Evolutionary conservation across 2,797 vertebrate genomes (phyloP), one percentile per base, ranked within the genome.

Genomic region (Peromyscus attwateri): DNA sequence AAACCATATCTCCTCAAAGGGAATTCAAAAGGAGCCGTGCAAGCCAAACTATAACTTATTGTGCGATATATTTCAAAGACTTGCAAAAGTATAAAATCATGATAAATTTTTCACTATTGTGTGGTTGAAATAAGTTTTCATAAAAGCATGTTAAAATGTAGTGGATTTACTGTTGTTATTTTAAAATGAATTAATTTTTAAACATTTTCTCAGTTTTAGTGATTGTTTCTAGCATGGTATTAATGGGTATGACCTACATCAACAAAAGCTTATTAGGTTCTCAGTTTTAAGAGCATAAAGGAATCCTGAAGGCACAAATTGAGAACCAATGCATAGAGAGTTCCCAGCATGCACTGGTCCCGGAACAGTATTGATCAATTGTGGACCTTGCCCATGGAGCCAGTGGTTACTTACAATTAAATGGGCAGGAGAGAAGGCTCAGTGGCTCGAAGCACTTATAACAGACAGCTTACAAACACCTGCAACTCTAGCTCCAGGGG

Each of bases 11-110:
- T 55, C 85, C 75, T 87, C 89, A 87, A 87, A 85, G 64, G 66
- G 71, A 93, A 83, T 70, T 70, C 27, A 34, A 89, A 85, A 80
- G 29, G 57, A 83, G 34, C 49, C 23, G 55, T 34, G 31, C 84
- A 87, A 95, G 88, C 62, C 73, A 90, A 95, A 79, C 46, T 82
- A 62, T 46, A 85, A 87, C 85, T 60, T 81, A 75, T 91, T 92
- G 92, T 83, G 40, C 12, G 68, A 43, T 75, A 12, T 82, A 87
- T 55, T 66, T 66, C 79, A 96, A 83, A 92, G 60, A 52, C 77
- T 29, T 64, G 34, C 10, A 95, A 79, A 91, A 92, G n/a, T 46
- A 49, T 79, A 81, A 92, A 91, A 93, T 62, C n/a, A 40, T 73
- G 16, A 88, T 27, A 60, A 27, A 66, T 9, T 87, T 81, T 27